Conservation (phyloP, 2,888 invertebrate genomes). For the Neoaliturus tenellus region DNA sequence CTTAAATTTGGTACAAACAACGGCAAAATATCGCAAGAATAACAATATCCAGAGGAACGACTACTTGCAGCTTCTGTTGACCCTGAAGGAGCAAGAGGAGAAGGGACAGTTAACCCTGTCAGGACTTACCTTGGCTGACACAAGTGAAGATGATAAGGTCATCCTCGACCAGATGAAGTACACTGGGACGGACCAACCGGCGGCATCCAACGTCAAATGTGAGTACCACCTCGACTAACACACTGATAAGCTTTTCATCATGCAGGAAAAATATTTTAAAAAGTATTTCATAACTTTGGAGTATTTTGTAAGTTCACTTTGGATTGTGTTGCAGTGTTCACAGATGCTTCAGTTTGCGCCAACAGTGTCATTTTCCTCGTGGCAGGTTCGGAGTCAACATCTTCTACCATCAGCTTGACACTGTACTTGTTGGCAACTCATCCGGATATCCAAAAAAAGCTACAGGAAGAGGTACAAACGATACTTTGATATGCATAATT, state of each 20-base stretch:
- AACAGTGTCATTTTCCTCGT: conserved; percentile 33
- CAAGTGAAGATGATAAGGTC: background rate
- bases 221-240: background rate
- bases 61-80: conserved; percentile 18
- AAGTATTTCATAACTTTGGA: too few relatives aligned
- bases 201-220: background rate
- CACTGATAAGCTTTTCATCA: too few relatives aligned
- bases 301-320: background rate
- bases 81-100: conserved; percentile 31
- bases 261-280: too few relatives aligned
- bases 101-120: background rate
- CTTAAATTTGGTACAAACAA: background rate
- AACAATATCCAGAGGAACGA: conserved; percentile 38
- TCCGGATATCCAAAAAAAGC: background rate
- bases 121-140: background rate
- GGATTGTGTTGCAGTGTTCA: background rate
- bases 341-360: conserved; percentile 4
- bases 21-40: conserved; percentile 2
- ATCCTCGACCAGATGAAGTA: conserved; percentile 27
- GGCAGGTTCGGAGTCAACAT: conserved; percentile 6
- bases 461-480: background rate
- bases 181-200: background rate
- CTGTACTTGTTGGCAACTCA: background rate
- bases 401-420: background rate
- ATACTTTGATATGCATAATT: too few relatives aligned